A percentile compares a stretch with the other conserved stretches of the same genome.
phyloP scores from a whole-genome alignment of 2,113 vertebrate genomes.

The Condylura cristata region DNA sequence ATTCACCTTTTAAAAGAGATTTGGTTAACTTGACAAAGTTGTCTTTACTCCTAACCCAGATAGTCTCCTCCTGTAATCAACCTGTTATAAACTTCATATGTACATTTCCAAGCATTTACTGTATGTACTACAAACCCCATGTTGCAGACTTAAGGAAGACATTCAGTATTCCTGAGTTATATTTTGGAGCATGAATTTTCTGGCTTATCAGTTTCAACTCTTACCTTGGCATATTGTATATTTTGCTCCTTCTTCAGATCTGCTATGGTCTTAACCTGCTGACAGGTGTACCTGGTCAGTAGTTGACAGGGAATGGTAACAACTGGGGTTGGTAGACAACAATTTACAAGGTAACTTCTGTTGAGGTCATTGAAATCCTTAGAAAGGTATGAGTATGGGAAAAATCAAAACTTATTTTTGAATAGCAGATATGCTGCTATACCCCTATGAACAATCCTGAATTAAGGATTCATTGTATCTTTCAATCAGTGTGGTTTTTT shows the following conservation, averaged over 20 bases:
- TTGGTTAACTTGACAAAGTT: slow-evolving; percentile 10
- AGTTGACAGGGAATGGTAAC: background rate
- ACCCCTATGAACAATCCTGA: background rate
- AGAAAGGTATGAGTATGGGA: background rate
- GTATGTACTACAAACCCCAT: background rate
- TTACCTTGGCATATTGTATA: background rate
- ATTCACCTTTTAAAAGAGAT: slow-evolving; percentile 42
- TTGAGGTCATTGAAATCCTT: background rate
- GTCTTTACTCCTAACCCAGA: background rate
- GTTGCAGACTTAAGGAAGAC: background rate
- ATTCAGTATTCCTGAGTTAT: background rate
- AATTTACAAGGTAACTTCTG: background rate
- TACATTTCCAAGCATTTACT: background rate
- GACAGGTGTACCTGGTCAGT: background rate
- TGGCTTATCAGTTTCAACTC: slow-evolving; percentile 2
- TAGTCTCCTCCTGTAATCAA: background rate
- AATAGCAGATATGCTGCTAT: background rate
- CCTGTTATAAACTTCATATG: background rate
- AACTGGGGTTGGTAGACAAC: background rate
- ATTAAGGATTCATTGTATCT: background rate
- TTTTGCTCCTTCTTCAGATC: background rate
- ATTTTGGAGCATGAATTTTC: slow-evolving; percentile 44
- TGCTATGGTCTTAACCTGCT: background rate
- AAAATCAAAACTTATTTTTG: slow-evolving; percentile 29
- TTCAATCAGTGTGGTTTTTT: no score